phyloP scores from a whole-genome alignment of 2,797 vertebrate genomes.

The Calcarius lapponicus region DNA sequence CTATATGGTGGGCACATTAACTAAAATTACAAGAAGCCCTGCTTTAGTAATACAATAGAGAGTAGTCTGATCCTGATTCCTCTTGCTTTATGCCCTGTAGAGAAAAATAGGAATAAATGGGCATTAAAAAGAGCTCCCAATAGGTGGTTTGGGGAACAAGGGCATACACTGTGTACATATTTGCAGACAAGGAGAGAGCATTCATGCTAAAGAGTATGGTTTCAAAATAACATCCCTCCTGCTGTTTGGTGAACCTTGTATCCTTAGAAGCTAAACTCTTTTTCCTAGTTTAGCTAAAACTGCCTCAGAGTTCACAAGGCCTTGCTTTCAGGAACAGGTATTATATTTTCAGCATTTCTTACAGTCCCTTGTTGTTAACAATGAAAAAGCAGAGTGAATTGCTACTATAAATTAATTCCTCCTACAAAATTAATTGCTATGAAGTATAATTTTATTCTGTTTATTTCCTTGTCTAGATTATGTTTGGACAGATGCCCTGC shows the following conservation, averaged over 20 bases:
- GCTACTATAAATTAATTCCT: background rate
- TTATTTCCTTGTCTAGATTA: slow-evolving; percentile 1
- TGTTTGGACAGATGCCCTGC: slow-evolving; percentile 33
- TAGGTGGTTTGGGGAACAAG: background rate
- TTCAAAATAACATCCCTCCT: background rate
- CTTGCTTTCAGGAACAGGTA: background rate
- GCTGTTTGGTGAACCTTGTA: background rate
- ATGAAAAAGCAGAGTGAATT: background rate
- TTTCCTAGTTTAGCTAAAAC: background rate
- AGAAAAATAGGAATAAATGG: background rate
- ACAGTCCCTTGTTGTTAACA: background rate
- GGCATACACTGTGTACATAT: background rate
- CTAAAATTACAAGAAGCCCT: background rate
- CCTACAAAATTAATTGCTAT: slow-evolving; percentile 16
- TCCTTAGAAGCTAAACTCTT: background rate
- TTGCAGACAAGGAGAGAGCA: background rate
- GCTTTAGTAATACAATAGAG: background rate
- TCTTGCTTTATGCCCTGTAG: background rate
- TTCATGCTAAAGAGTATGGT: background rate
- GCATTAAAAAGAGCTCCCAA: background rate
- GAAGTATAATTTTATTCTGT: background rate
- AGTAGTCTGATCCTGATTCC: background rate
- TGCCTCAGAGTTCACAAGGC: background rate
- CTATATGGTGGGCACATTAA: background rate
- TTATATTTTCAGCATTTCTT: background rate